phyloP scores from a whole-genome alignment of 1,140 invertebrate species.

The Phocides pigmalion region DNA sequence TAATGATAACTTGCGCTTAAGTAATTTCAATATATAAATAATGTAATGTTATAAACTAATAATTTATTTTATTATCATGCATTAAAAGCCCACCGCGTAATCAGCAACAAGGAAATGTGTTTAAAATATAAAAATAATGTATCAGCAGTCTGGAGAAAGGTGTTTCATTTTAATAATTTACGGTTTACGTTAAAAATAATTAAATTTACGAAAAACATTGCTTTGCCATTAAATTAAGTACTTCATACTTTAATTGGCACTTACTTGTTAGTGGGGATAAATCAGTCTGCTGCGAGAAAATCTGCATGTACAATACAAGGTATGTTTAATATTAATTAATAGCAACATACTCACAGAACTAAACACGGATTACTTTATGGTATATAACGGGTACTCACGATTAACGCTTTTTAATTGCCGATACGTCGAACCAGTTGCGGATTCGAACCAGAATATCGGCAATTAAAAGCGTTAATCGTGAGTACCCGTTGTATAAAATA shows the following conservation, averaged over 20 bases:
- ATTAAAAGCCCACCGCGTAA: background rate
- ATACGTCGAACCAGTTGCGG: too few species aligned
- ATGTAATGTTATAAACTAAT: background rate
- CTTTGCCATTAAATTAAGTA: background rate
- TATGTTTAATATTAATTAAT: background rate
- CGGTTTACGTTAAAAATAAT: constrained; percentile 1
- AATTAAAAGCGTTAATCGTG: too few species aligned
- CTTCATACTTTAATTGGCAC: constrained; percentile 1
- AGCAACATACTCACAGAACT: background rate
- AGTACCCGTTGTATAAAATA: too few species aligned
- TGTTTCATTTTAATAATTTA: constrained; percentile 3
- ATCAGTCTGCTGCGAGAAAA: background rate
- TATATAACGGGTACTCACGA: too few species aligned
- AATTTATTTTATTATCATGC: background rate
- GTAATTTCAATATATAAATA: too few species aligned
- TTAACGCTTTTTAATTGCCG: too few species aligned
- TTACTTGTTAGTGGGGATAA: constrained; percentile 1
- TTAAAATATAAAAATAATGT: background rate
- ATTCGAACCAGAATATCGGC: too few species aligned
- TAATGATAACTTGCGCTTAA: too few species aligned
- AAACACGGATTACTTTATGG: too few species aligned
- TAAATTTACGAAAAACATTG: background rate
- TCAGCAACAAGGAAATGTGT: background rate
- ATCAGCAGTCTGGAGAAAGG: constrained; percentile 7
- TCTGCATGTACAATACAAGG: background rate